Percentiles rank a stretch among this genome's conserved stretches.
phyloP scores from a whole-genome alignment of 2,113 vertebrate species.

The Chlamydotis undulata region DNA sequence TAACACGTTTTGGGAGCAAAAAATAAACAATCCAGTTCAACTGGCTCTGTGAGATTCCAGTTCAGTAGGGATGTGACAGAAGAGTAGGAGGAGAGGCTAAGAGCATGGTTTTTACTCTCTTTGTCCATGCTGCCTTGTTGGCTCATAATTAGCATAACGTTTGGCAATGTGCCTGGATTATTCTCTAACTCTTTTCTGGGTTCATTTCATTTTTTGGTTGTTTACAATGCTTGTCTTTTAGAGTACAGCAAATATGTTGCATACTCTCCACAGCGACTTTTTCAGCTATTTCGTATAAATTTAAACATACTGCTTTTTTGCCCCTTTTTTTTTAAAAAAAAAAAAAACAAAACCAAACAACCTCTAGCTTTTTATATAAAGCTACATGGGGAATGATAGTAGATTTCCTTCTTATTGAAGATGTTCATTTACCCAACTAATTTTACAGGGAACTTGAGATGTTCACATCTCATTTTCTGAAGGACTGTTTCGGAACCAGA shows the following conservation, averaged over 20 bases:
- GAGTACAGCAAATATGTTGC: not conserved
- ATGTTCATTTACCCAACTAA: not conserved
- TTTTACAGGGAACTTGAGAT: not conserved
- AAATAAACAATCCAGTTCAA: not conserved
- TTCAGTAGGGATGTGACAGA: not conserved
- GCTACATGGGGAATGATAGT: not conserved
- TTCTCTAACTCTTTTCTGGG: not conserved
- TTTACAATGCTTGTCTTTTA: not conserved
- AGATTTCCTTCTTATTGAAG: not conserved
- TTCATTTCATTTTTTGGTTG: not conserved
- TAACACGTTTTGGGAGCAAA: not conserved
- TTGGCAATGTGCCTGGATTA: not conserved
- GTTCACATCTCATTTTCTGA: not conserved
- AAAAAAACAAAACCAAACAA: not conserved
- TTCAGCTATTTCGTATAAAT: not conserved
- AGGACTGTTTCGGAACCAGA: not conserved
- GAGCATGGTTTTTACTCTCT: not conserved
- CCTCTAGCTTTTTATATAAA: not conserved
- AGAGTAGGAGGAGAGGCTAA: not conserved
- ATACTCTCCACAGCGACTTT: not conserved
- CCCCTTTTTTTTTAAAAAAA: not conserved
- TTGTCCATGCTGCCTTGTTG: not conserved
- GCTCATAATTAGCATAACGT: not conserved
- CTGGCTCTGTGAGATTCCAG: not conserved
- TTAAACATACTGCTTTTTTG: not conserved